Evolutionary conservation across 2,113 vertebrate species (phyloP).

Genomic region (Camelus dromedarius): DNA sequence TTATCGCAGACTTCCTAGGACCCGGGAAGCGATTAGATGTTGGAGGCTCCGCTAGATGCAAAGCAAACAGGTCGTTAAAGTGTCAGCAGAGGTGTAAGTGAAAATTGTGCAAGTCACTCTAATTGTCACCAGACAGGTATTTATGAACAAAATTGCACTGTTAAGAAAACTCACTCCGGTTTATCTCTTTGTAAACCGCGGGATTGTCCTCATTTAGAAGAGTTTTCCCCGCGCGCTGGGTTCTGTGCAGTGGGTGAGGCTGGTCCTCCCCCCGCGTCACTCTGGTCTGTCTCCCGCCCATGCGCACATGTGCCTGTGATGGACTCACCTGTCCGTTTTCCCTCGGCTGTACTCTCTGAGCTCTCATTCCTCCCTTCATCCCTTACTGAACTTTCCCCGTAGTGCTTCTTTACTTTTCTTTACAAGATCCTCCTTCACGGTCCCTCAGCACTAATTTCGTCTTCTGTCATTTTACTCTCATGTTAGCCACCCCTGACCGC

Average conservation of each 20-base stretch:
- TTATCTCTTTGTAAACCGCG: background rate
- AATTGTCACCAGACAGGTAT: background rate
- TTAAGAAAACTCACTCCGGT: background rate
- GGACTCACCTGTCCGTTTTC: accelerated
- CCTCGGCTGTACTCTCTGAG: background rate
- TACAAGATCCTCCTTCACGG: background rate
- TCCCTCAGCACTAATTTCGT: accelerated
- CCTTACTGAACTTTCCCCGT: background rate
- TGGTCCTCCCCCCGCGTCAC: accelerated
- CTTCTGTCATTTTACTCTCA: background rate
- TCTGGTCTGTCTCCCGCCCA: background rate
- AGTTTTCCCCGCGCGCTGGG: accelerated
- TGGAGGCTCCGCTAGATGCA: background rate
- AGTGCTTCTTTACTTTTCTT: background rate
- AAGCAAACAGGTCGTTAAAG: background rate
- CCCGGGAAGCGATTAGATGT: background rate
- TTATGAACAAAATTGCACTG: background rate
- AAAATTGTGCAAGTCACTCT: background rate
- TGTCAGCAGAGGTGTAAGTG: background rate
- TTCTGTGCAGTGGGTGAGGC: background rate
- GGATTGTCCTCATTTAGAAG: background rate
- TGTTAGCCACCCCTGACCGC: background rate
- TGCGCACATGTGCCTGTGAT: accelerated
- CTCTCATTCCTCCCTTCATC: background rate
- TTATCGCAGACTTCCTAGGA: background rate